Conservation (phyloP, 37 sponge, comb jelly and placozoan genomes). For the Haliclona indistincta region DNA sequence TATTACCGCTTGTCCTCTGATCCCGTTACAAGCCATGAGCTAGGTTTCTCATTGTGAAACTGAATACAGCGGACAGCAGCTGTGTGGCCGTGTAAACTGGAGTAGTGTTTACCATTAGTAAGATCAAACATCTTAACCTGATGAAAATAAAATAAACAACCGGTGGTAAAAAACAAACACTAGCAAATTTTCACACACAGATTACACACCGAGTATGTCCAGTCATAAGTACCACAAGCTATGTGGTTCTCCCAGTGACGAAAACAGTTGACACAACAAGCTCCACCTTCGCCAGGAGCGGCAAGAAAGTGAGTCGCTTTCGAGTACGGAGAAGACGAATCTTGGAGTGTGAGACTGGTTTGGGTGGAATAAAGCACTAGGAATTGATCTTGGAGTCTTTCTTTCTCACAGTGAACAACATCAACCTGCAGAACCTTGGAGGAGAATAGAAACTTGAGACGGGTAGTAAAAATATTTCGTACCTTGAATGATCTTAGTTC, state of each 20-base stretch:
- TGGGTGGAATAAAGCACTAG: constrained; percentile 50
- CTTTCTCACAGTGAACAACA: too few species aligned
- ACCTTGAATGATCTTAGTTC: not conserved
- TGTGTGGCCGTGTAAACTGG: constrained; percentile 29
- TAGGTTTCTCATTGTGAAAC: constrained; percentile 3
- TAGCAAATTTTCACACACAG: not conserved
- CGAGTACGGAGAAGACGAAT: constrained; percentile 4
- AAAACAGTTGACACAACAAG: constrained; percentile 44
- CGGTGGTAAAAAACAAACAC: not conserved
- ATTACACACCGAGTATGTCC: constrained; percentile 27
- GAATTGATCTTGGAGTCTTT: not conserved
- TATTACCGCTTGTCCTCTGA: constrained; percentile 46
- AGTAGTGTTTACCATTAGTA: constrained; percentile 3
- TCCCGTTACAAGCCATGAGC: constrained; percentile 27
- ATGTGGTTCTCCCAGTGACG: constrained; percentile 3
- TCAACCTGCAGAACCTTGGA: too few species aligned
- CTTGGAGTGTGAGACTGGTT: constrained; percentile 33
- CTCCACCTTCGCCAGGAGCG: constrained; percentile 4
- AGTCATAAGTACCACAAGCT: constrained; percentile 56
- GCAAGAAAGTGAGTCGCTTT: constrained; percentile 36
- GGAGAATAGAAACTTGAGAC: too few species aligned
- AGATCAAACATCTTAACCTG: constrained; percentile 60
- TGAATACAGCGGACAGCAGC: constrained; percentile 27
- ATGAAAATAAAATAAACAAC: too few species aligned
- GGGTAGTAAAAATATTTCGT: not conserved